Evolutionary conservation across 2,888 invertebrate genomes (phyloP).

Genomic region (Apotomis turbidana): DNA sequence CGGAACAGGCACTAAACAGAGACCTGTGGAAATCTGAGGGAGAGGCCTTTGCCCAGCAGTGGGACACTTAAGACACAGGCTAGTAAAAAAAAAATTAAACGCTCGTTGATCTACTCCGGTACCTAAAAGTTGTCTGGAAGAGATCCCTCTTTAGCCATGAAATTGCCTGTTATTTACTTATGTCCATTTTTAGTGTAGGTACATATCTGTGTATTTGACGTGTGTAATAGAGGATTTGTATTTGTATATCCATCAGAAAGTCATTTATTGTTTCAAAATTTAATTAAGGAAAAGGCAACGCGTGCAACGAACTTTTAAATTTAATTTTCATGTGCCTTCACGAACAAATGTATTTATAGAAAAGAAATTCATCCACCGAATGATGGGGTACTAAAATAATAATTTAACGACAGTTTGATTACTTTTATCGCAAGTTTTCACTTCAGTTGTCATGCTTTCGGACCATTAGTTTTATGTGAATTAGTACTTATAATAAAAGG

Average conservation of each 20-base stretch:
- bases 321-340: slow-evolving; percentile 9
- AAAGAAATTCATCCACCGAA: slow-evolving; percentile 58
- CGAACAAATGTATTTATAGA: slow-evolving; percentile 46
- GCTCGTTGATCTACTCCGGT: too few relatives aligned
- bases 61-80: too few relatives aligned
- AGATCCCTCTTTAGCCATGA: too few relatives aligned
- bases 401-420: slow-evolving; percentile 82
- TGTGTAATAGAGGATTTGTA: neutral
- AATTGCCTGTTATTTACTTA: too few relatives aligned
- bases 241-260: neutral
- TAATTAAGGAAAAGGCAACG: slow-evolving; percentile 7
- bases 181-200: too few relatives aligned
- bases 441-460: slow-evolving; percentile 79
- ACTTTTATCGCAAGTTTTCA: slow-evolving; percentile 81
- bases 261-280: slow-evolving; percentile 1
- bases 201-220: too few relatives aligned
- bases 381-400: slow-evolving; percentile 71
- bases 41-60: too few relatives aligned
- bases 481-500: slow-evolving; percentile 63
- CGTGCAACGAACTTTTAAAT: slow-evolving; percentile 30
- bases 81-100: too few relatives aligned
- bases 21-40: too few relatives aligned
- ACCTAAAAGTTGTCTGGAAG: too few relatives aligned
- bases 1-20: too few relatives aligned
- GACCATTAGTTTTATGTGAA: slow-evolving; percentile 82